phyloP scores from a whole-genome alignment of 2,888 invertebrate genomes.

The Diaphora mendica region DNA sequence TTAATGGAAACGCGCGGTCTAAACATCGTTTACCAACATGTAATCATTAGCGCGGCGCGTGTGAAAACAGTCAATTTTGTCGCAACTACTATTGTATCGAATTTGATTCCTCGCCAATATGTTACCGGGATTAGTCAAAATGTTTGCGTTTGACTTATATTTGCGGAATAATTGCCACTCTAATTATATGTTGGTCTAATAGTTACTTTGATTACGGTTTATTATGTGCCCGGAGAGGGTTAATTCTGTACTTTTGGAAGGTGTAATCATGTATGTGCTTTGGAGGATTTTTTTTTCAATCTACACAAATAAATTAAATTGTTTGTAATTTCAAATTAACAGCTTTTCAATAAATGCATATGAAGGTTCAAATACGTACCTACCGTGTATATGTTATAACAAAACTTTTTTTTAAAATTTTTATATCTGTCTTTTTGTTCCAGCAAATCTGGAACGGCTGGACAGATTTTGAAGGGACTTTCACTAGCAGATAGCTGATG shows the following conservation, averaged over 20 bases:
- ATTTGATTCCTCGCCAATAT: slow-evolving; percentile 47
- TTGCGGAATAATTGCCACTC: slow-evolving; percentile 40
- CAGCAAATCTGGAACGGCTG: no score
- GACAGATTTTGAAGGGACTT: no score
- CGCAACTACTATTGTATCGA: slow-evolving; percentile 42
- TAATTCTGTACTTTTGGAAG: not conserved
- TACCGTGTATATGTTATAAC: no score
- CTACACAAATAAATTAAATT: no score
- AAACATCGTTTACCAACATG: slow-evolving; percentile 62
- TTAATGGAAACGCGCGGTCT: slow-evolving; percentile 55
- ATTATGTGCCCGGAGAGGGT: slow-evolving; percentile 2
- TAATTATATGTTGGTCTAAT: slow-evolving; percentile 42
- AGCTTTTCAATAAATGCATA: no score
- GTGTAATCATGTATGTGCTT: not conserved
- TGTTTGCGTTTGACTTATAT: slow-evolving; percentile 51
- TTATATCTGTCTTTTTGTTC: no score
- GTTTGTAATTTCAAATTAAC: no score
- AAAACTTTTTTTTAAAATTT: no score
- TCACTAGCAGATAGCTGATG: no score
- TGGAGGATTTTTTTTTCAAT: not conserved
- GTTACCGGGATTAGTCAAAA: slow-evolving; percentile 32
- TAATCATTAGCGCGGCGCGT: slow-evolving; percentile 70
- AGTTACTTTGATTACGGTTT: slow-evolving; percentile 11
- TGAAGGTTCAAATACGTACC: no score
- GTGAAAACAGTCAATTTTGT: slow-evolving; percentile 80